Evolutionary conservation across 2,888 invertebrate species (phyloP).

Genomic region (Cryptocephalus primarius): DNA sequence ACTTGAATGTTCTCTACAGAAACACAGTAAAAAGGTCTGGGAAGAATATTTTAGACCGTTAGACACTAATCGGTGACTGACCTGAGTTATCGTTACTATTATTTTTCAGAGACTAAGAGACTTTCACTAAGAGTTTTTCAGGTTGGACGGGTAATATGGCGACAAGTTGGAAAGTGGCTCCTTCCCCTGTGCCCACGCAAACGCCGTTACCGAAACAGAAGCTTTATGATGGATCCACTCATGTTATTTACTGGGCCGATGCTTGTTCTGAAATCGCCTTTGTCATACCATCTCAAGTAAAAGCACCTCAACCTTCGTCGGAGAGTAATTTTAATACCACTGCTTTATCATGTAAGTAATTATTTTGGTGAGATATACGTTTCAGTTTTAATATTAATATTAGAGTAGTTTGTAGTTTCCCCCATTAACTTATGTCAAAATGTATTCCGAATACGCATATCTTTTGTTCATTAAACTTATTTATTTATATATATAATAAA

Average conservation of each 20-base stretch:
- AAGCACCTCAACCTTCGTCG: constrained; percentile 17
- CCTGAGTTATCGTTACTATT: too few relatives aligned
- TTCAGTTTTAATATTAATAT: neutral
- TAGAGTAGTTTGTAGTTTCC: too few relatives aligned
- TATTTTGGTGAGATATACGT: constrained; percentile 1
- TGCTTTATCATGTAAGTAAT: constrained; percentile 29
- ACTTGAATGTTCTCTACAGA: too few relatives aligned
- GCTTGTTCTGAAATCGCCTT: constrained; percentile 91
- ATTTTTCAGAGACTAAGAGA: too few relatives aligned
- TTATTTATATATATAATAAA: too few relatives aligned
- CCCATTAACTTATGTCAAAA: too few relatives aligned
- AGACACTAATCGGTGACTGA: too few relatives aligned
- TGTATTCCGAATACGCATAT: too few relatives aligned
- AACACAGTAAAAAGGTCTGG: too few relatives aligned
- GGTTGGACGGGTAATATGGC: constrained; percentile 83
- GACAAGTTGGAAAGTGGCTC: constrained; percentile 61
- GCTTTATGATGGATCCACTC: constrained; percentile 68
- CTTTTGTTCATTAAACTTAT: too few relatives aligned
- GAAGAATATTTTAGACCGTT: too few relatives aligned
- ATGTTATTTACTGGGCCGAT: constrained; percentile 92
- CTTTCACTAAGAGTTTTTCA: constrained; percentile 14
- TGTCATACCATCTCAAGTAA: constrained; percentile 63
- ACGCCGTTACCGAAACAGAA: constrained; percentile 29
- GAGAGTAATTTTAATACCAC: constrained; percentile 22
- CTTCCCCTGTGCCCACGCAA: constrained; percentile 10